Evolutionary conservation across 2,797 vertebrate species (phyloP), one percentile per base, ranked within the genome.

Genomic region (Balearica regulorum): DNA sequence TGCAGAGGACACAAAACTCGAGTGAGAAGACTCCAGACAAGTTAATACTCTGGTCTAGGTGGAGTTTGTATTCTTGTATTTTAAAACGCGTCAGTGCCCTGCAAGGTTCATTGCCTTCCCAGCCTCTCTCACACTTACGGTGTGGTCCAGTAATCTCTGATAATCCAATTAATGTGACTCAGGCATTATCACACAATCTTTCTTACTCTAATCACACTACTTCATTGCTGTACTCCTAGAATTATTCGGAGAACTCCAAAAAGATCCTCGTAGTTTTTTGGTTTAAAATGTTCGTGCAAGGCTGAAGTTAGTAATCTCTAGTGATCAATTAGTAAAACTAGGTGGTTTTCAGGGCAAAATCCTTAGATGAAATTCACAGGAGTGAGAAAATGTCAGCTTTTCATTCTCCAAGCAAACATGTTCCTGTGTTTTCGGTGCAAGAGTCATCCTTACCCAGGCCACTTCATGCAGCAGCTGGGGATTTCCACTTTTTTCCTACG

Each of bases 401-500:
- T 79, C 37, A 51, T 85, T 80, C 69, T 78, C 77, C 81, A 29
- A 69, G 73, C 16, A 93, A 88, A 72, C 35, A 53, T 0, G 9
- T 28, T 48, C 64, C 70, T 62, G 19, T 77, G 71, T 83, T 82
- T 86, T 84, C 28, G 13, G 49, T 55, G 51, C 25, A 84, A 81
- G 69, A 91, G 64, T 78, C 80, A 77, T 61, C 62, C 60, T 84
- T 87, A 90, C n/a, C 48, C 68, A 69, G 65, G 51, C 46, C 53
- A 82, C 77, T 85, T 90, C 61, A 64, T 57, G 64, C 49, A 78
- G 61, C 84, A 87, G 69, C 44, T 83, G 90, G 90, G 96, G 85
- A 95, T 95, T 96, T 96, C 94, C 94, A 95, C 39, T 57, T 93
- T 76, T 95, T 96, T 87, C 61, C 82, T 70, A 37, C 18, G 18